Evolutionary conservation across 2,888 invertebrate genomes (phyloP).

Genomic region (Monochamus alternatus): DNA sequence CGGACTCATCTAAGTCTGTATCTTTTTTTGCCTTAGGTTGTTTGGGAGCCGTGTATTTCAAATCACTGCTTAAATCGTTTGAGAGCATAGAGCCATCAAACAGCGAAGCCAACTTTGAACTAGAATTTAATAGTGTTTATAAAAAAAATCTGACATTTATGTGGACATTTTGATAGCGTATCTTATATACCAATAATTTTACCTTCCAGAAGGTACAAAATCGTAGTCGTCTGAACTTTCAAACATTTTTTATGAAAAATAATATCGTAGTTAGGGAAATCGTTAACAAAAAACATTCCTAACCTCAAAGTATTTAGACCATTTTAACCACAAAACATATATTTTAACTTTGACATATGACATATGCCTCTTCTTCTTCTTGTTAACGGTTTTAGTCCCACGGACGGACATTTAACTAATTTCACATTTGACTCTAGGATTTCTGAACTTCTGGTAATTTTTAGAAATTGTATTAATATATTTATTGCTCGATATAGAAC

Average conservation of each 20-base stretch:
- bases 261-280: too few species aligned
- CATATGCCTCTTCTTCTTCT: too few species aligned
- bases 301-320: conserved; percentile 6
- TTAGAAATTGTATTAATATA: too few species aligned
- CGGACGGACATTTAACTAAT: not conserved
- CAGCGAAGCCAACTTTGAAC: conserved; percentile 61
- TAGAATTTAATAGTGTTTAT: conserved; percentile 45
- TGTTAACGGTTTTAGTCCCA: not conserved
- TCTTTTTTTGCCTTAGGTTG: conserved; percentile 56
- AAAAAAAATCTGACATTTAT: not conserved
- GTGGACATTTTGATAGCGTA: not conserved
- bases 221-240: conserved; percentile 61
- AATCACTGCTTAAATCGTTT: conserved; percentile 47
- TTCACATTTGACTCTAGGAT: too few species aligned
- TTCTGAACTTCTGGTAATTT: too few species aligned
- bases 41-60: conserved; percentile 63
- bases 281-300: not conserved
- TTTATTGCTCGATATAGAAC: too few species aligned
- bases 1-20: conserved; percentile 34
- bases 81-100: conserved; percentile 52
- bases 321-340: too few species aligned
- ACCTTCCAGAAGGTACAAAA: conserved; percentile 59
- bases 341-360: too few species aligned
- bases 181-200: conserved; percentile 17
- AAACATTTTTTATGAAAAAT: conserved; percentile 50